Evolutionary conservation across 2,797 vertebrate species (phyloP), one percentile per base, ranked within the genome.

Genomic region (Rhyacichthys aspro): DNA sequence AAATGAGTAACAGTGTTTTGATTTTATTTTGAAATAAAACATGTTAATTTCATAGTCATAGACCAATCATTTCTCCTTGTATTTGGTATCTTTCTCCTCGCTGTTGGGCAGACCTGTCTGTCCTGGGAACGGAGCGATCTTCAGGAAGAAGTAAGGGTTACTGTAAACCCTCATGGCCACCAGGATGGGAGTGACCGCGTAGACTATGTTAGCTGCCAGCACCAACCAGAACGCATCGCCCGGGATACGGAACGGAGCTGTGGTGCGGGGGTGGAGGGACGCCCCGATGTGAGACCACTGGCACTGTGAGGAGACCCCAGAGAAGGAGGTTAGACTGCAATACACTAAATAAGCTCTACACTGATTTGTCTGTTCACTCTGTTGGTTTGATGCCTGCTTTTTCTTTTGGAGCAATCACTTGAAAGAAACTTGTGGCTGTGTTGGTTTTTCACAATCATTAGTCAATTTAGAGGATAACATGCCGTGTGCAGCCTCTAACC

Each of bases 251-350:
- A 93, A 96, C 0, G 92, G 93, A 72, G 94, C 93, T 0, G 91
- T 83, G 0, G 95, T 98, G 11, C 90, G 93, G 28, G 81, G 11
- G 70, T 98, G 96, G 57, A 95, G 83, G 7, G 94, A 95, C 0
- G 91, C 94, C 3, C 94, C 94, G 1, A 94, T 67, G 69, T 98
- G 94, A 8, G 90, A 69, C 91, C 96, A 96, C 83, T 97, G 96
- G 7, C 94, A 94, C 96, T 98, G 86, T 9, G 63, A 39, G 41
- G n/a, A 71, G 49, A 76, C 19, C 70, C 39, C 58, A 36, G 54
- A 16, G 8, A 36, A 54, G 48, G 17, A 66, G 6, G 14, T 71
- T 28, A 64, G 59, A 43, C 9, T 19, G 8, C 16, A 10, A 6
- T 50, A n/a, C n/a, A n/a, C n/a, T n/a, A n/a, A n/a, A n/a, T n/a